Conservation (phyloP, 2,797 vertebrate genomes). For the Thripadectes ignobilis region DNA sequence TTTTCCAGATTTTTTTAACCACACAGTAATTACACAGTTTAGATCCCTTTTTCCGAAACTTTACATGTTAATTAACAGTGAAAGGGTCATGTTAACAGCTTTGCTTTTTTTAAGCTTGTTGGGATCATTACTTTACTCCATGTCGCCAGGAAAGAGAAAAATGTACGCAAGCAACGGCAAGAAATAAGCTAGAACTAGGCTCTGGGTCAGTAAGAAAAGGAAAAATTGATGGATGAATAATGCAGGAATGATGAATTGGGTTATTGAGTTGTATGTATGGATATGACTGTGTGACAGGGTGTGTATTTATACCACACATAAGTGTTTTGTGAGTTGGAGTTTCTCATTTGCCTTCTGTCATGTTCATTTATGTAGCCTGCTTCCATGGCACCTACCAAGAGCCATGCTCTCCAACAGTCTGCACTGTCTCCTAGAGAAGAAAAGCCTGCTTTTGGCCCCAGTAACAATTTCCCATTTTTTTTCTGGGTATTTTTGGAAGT, state of each 20-base stretch:
- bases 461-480: neutral
- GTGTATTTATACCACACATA: neutral
- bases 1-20: neutral
- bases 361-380: neutral
- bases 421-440: neutral
- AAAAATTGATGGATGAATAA: neutral
- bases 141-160: neutral
- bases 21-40: neutral
- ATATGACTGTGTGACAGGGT: neutral
- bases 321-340: neutral
- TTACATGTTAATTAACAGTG: neutral
- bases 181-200: neutral
- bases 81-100: neutral
- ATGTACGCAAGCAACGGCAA: neutral
- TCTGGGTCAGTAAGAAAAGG: neutral
- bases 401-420: neutral
- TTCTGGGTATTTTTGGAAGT: neutral
- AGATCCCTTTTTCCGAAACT: neutral
- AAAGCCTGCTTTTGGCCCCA: neutral
- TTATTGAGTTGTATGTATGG: neutral
- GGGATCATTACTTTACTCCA: neutral
- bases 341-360: neutral
- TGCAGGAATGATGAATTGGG: neutral
- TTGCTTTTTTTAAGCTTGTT: neutral
- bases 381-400: fast-evolving